Evolutionary conservation across 2,888 invertebrate genomes (phyloP).

Genomic region (Bombyx huttoni): DNA sequence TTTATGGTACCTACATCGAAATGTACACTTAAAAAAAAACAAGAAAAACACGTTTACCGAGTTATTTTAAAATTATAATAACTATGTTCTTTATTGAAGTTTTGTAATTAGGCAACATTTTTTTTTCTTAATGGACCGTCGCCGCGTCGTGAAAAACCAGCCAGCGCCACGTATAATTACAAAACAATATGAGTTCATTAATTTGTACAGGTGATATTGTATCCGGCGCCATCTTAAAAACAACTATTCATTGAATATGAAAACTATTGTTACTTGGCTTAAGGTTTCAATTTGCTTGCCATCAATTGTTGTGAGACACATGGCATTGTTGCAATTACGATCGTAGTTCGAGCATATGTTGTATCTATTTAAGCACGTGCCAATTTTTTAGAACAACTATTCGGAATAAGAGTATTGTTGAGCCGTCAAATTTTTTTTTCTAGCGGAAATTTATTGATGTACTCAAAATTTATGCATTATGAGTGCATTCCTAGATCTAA

Average conservation of each 20-base stretch:
- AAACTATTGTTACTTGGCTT: not conserved
- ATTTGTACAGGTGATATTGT: slow-evolving; percentile 17
- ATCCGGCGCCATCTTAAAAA: slow-evolving; percentile 9
- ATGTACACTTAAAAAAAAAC: not conserved
- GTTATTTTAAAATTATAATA: not conserved
- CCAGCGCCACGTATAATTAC: slow-evolving; percentile 6
- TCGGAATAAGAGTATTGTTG: not conserved
- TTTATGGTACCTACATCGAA: no score
- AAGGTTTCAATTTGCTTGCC: not conserved
- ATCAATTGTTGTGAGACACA: slow-evolving; percentile 2
- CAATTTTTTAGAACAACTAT: slow-evolving; percentile 2
- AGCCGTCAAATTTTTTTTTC: not conserved
- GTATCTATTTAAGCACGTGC: slow-evolving; percentile 2
- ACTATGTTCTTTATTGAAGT: not conserved
- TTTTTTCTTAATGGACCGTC: slow-evolving; percentile 3
- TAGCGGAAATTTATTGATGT: no score
- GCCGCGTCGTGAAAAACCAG: slow-evolving; percentile 1
- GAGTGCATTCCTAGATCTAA: no score
- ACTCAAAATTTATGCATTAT: no score
- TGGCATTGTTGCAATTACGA: slow-evolving; percentile 8
- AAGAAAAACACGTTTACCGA: not conserved
- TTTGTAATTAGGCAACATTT: not conserved
- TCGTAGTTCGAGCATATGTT: slow-evolving; percentile 1
- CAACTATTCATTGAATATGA: not conserved
- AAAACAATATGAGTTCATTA: slow-evolving; percentile 13